Evolutionary conservation across 2,888 invertebrate species (phyloP), one percentile per base, ranked within the genome.

Genomic region (Autographa pulchrina): DNA sequence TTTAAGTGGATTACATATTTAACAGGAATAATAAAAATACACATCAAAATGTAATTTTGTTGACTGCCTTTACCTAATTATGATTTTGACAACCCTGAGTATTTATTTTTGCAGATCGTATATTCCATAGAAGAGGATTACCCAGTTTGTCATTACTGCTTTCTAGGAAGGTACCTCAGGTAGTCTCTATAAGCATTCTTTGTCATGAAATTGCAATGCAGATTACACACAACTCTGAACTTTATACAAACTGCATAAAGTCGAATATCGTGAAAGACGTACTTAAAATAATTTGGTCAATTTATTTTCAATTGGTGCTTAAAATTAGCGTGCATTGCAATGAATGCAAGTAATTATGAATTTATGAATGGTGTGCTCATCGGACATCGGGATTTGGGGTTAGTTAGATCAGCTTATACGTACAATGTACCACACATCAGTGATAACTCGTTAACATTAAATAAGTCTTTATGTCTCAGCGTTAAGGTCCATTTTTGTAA

Each of bases 111-210:
- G 92, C 92, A 91, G 91, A 93, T 93, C 93, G 91, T 90, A 90
- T 92, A 91, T 93, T 93, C 91, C 90, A 85, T 89, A 89, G 92
- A 91, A 92, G 91, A 93, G 94, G 94, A 94, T 95, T 94, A 94
- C 90, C 66, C 86, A 88, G 89, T 92, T 92, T 91, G 89, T 91
- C 88, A 94, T 95, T 94, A 93, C 92, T 89, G 91, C 85, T 86
- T 96, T 95, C 95, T 91, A 88, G 92, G 95, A 96, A 95, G 94
- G 93, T 91, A 91, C 83, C 79, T 81, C 94, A 95, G 95, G 94
- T 94, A 95, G 92, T 87, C 86, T 86, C 77, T 86, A 82, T 83
- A 86, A 86, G 86, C 86, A 86, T 88, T 89, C 91, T 91, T 94
- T 93, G 92, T 93, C 88, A 78, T 65, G 80, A 83, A 86, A 82